Evolutionary conservation across 2,888 invertebrate species (phyloP).

Genomic region (Machimus atricapillus): DNA sequence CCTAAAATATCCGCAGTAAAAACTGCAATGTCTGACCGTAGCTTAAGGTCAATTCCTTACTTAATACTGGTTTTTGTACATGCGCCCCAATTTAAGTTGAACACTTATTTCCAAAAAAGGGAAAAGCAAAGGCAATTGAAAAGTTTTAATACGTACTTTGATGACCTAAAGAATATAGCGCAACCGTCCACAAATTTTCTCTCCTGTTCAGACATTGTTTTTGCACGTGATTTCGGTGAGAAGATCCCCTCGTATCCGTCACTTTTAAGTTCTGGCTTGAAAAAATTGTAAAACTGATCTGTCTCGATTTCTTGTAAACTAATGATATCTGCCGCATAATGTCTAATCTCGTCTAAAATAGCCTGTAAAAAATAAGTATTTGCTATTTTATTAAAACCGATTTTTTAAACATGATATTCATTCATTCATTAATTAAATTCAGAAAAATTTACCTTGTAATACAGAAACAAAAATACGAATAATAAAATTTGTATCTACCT

Average conservation of each 20-base stretch:
- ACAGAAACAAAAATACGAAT: no score
- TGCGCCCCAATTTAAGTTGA: no score
- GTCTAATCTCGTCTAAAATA: conserved; percentile 94
- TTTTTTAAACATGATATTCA: no score
- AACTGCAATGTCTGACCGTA: no score
- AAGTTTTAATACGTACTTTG: conserved; percentile 72
- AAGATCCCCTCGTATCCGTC: conserved; percentile 96
- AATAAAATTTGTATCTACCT: conserved; percentile 62
- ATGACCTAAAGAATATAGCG: conserved; percentile 95
- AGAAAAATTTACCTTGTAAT: no score
- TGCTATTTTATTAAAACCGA: no score
- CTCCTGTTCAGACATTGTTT: conserved; percentile 97
- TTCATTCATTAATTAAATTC: neutral
- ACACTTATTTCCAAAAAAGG: no score
- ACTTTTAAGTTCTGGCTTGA: conserved; percentile 90
- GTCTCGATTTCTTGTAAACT: conserved; percentile 97
- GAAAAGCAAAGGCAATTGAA: no score
- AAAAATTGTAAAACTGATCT: conserved; percentile 97
- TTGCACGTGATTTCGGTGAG: conserved; percentile 96
- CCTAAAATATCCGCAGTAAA: no score
- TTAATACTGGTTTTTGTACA: no score
- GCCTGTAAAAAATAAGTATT: conserved; percentile 56
- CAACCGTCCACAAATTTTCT: conserved; percentile 98
- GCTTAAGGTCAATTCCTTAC: no score
- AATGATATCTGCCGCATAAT: conserved; percentile 96